Percentiles rank a stretch among this genome's conserved stretches.
These are phyloP conservation scores for Lophotriccus pileatus DNA, from an alignment of 2,797 vertebrate species.

Conservation along the genomic window DNA sequence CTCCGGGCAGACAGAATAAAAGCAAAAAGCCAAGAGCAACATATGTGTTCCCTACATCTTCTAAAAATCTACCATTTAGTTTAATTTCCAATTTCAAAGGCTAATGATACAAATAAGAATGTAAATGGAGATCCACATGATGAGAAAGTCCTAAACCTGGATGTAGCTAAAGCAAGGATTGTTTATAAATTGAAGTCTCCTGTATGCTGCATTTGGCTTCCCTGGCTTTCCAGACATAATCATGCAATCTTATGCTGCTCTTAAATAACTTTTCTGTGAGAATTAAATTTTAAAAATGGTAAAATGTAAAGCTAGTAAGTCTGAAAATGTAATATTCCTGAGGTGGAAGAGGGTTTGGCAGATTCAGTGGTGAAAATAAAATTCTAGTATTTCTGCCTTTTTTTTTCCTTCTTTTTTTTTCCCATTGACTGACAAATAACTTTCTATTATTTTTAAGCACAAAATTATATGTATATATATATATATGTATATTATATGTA, in stretches of 20 bases:
- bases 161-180: background rate
- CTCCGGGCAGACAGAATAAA: background rate
- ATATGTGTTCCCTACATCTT: background rate
- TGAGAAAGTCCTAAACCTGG: background rate
- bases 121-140: background rate
- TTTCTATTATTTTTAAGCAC: constrained; percentile 36
- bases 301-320: background rate
- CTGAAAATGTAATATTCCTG: background rate
- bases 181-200: background rate
- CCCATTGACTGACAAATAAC: constrained; percentile 62
- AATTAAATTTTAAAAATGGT: background rate
- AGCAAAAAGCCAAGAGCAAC: background rate
- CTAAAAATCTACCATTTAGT: background rate
- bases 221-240: background rate
- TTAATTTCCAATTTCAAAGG: background rate
- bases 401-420: constrained; percentile 62
- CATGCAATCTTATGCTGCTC: background rate
- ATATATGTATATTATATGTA: no score
- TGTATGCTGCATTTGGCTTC: background rate
- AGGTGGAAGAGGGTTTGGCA: background rate
- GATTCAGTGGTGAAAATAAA: constrained; percentile 40
- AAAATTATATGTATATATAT: background rate
- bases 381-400: constrained; percentile 47
- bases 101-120: background rate
- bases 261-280: background rate